A percentile compares a stretch with the other conserved stretches of the same genome.
Evolutionary conservation across 2,113 vertebrate species (phyloP).

Genomic region (Hydrochoerus hydrochaeris): DNA sequence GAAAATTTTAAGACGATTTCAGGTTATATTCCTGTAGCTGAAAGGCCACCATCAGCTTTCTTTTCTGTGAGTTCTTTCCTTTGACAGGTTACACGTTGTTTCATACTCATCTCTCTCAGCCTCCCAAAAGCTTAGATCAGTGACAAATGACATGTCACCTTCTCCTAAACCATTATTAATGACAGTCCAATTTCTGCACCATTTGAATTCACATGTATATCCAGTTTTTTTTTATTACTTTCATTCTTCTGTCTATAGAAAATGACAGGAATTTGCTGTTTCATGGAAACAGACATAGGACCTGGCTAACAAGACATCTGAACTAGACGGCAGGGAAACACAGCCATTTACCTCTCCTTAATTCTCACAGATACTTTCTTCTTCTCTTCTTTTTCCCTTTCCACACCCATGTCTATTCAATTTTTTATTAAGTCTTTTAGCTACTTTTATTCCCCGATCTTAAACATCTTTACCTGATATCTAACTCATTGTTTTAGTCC

Average conservation of each 20-base stretch:
- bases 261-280: conserved; percentile 6
- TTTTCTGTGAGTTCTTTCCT: conserved; percentile 46
- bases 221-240: neutral
- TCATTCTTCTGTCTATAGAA: neutral
- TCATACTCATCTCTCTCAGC: conserved; percentile 67
- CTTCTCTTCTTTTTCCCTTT: neutral
- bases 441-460: neutral
- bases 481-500: neutral
- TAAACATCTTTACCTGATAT: neutral
- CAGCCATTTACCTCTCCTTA: neutral
- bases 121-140: conserved; percentile 63
- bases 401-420: neutral
- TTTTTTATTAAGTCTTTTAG: neutral
- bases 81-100: conserved; percentile 67
- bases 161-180: conserved; percentile 80
- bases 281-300: neutral
- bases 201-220: conserved; percentile 18
- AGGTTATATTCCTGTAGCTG: conserved; percentile 16
- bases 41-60: neutral
- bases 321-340: neutral
- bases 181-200: conserved; percentile 73
- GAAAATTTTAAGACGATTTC: conserved; percentile 27
- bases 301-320: neutral
- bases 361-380: neutral
- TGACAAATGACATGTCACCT: conserved; percentile 69